Evolutionary conservation across 2,113 vertebrate genomes (phyloP).

Genomic region (Sardina pilchardus): DNA sequence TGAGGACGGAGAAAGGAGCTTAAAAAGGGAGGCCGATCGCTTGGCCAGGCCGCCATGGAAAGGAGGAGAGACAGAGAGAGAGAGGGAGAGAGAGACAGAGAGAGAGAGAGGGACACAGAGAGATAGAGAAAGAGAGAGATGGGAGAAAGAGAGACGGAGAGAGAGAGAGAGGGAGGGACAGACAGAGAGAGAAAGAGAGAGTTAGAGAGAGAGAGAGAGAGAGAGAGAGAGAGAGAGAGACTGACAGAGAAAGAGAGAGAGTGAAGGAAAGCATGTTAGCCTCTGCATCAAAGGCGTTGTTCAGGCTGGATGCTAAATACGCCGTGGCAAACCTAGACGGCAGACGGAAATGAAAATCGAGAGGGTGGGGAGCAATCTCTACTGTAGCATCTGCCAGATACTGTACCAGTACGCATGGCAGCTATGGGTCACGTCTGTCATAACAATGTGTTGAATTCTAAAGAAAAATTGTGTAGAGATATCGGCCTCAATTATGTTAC

Average conservation of each 20-base stretch:
- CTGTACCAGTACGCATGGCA: no score
- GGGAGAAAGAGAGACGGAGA: slow-evolving; percentile 5
- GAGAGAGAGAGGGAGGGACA: not conserved
- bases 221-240: not conserved
- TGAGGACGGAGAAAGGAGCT: slow-evolving; percentile 40
- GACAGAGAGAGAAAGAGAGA: slow-evolving; percentile 25
- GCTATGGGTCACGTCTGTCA: not conserved
- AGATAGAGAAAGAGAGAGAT: not conserved
- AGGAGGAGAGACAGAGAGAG: not conserved
- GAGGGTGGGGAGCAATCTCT: not conserved
- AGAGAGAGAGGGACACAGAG: slow-evolving; percentile 11
- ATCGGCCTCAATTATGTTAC: not conserved
- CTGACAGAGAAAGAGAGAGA: not conserved
- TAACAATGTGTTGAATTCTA: not conserved
- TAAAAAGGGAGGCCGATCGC: slow-evolving; percentile 12
- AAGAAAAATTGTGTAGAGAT: not conserved
- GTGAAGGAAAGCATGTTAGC: no score
- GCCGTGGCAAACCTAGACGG: not conserved
- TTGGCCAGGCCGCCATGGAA: not conserved
- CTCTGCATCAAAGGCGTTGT: not conserved
- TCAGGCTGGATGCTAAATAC: not conserved
- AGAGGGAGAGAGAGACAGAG: not conserved
- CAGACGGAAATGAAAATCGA: not conserved
- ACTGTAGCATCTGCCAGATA: not conserved
- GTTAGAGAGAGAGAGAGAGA: not conserved